phyloP scores from a whole-genome alignment of 1,140 invertebrate species.

The Lutraria rhynchaena region DNA sequence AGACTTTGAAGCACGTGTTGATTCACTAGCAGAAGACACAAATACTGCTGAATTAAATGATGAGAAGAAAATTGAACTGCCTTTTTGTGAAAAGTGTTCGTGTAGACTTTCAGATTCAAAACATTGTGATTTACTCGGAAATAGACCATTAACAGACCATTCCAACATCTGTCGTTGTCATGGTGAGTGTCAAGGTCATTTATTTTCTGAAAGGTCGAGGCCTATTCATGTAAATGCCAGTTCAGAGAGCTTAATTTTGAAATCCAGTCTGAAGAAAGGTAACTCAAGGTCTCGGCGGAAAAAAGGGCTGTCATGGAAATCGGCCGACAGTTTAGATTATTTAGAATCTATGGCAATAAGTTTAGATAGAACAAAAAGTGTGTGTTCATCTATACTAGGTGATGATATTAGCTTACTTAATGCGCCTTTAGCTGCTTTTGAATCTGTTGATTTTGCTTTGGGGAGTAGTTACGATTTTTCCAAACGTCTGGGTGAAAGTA shows the following conservation, averaged over 20 bases:
- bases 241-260: constrained; percentile 67
- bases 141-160: constrained; percentile 33
- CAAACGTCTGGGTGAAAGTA: constrained; percentile 55
- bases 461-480: constrained; percentile 63
- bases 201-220: constrained; percentile 46
- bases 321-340: constrained; percentile 70
- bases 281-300: constrained; percentile 55
- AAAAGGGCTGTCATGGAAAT: constrained; percentile 70
- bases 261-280: constrained; percentile 68
- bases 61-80: neutral
- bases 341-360: constrained; percentile 62
- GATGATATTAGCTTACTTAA: constrained; percentile 69
- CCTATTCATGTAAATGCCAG: constrained; percentile 55
- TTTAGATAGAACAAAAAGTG: constrained; percentile 68
- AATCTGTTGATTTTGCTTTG: constrained; percentile 70
- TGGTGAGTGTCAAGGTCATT: constrained; percentile 68
- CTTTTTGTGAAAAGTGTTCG: neutral
- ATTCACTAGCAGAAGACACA: constrained; percentile 19
- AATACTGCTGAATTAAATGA: constrained; percentile 3
- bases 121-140: constrained; percentile 22
- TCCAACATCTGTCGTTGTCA: constrained; percentile 44
- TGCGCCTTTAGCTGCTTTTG: constrained; percentile 71
- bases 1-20: constrained; percentile 8
- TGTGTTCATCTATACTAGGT: constrained; percentile 65
- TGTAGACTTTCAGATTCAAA: constrained; percentile 1